Evolutionary conservation across 2,113 vertebrate genomes (phyloP), one percentile per base, ranked within the genome.

Genomic region (Eulemur macaco): DNA sequence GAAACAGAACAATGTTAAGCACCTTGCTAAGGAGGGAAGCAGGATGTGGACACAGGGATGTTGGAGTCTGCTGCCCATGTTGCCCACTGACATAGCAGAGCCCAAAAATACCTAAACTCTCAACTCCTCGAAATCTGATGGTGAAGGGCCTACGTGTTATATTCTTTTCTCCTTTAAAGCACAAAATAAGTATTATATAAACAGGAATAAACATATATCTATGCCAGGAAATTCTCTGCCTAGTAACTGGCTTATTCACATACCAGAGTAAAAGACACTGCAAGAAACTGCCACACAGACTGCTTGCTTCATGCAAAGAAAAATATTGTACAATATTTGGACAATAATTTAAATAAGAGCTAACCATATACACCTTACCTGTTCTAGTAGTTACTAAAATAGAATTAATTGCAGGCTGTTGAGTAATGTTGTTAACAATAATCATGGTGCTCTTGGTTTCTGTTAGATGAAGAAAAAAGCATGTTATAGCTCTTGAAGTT

Each of bases 361-460:
- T 56, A 45, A 76, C 8, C 11, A 3, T 39, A 50, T 78, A 68
- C 3, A 54, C 2, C 8, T 82, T 76, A 93, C 27, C 45, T 97
- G n/a, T 87, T 95, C 60, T 31, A 23, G 20, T 74, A 76, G 54
- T 66, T 89, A 69, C 86, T 14, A 86, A 54, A 89, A 25, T 71
- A 78, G 34, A 88, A 96, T 85, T 82, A 91, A 94, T 74, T 92
- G 13, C 20, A 89, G 78, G 50, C 76, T 77, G 3, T 77, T 85
- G 23, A 95, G 50, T 93, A 94, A 8, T 69, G 45, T 68, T 76
- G 10, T 90, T 93, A 89, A 95, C 18, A 42, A 8, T 94, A 47
- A 80, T 86, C 29, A 52, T 9, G 52, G 20, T 69, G 27, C 64
- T 54, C 0, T 64, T 92, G 34, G 80, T 29, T 76, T 76, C 50